phyloP scores from a whole-genome alignment of 30 jellyfish, hydroid and myxozoan genomes.

The Hydractinia symbiolongicarpus region DNA sequence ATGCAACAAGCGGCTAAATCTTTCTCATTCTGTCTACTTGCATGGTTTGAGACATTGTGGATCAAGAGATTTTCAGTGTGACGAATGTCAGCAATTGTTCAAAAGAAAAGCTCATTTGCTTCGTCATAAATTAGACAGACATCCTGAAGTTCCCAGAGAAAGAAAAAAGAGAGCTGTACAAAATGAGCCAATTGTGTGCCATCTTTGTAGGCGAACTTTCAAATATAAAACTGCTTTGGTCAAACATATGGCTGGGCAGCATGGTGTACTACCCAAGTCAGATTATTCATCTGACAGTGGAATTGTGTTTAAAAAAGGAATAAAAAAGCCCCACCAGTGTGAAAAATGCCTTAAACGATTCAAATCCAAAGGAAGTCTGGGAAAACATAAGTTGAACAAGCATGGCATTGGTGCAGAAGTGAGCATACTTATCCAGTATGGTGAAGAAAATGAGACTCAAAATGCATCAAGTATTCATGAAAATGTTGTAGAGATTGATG shows the following conservation, averaged over 20 bases:
- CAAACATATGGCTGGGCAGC: slow-evolving; percentile 41
- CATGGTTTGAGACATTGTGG: slow-evolving; percentile 44
- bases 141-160: slow-evolving; percentile 35
- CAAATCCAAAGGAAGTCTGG: slow-evolving; percentile 18
- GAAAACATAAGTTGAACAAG: slow-evolving; percentile 26
- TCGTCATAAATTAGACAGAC: slow-evolving; percentile 35
- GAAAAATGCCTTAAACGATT: slow-evolving; percentile 22
- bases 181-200: slow-evolving; percentile 19
- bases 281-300: slow-evolving; percentile 17
- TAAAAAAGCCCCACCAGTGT: slow-evolving; percentile 29
- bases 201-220: slow-evolving; percentile 28
- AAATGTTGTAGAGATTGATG: too few species aligned
- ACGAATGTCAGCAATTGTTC: slow-evolving; percentile 22
- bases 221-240: slow-evolving; percentile 31
- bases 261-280: slow-evolving; percentile 25
- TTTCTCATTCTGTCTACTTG: slow-evolving; percentile 32
- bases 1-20: slow-evolving; percentile 25
- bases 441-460: not conserved
- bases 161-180: slow-evolving; percentile 35
- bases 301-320: slow-evolving; percentile 26
- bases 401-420: slow-evolving; percentile 25
- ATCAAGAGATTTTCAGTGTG: slow-evolving; percentile 30
- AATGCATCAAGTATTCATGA: too few species aligned
- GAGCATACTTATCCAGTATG: not conserved
- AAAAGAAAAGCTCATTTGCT: slow-evolving; percentile 37